Evolutionary conservation across 2,113 vertebrate genomes (phyloP).

Genomic region (Garra rufa): DNA sequence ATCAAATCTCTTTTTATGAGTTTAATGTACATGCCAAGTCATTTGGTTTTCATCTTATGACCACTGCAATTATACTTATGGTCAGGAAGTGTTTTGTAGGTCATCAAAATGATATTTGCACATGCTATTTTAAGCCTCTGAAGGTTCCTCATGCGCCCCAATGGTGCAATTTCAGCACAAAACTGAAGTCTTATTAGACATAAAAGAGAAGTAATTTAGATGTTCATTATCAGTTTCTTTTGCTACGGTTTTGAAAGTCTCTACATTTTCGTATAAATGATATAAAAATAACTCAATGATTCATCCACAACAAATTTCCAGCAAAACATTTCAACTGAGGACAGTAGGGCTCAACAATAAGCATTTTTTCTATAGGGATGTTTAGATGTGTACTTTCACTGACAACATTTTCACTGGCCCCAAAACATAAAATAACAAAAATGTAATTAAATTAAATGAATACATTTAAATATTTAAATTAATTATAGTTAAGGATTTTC

Average conservation of each 20-base stretch:
- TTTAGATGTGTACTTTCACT: no score
- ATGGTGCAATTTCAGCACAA: constrained; percentile 22
- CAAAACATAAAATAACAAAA: background rate
- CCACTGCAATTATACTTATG: constrained; percentile 28
- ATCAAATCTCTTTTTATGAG: constrained; percentile 21
- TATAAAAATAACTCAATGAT: constrained; percentile 18
- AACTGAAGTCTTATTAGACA: background rate
- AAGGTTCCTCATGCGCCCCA: constrained; percentile 6
- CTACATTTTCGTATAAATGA: background rate
- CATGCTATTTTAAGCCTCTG: constrained; percentile 1
- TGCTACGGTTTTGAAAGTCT: background rate
- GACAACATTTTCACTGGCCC: background rate
- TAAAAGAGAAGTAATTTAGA: constrained; percentile 12
- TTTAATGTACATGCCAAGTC: constrained; percentile 16
- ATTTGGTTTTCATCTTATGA: constrained; percentile 30
- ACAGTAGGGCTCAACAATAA: background rate
- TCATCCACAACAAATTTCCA: background rate
- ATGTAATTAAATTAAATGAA: no score
- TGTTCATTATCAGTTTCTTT: background rate
- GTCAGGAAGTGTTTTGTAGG: constrained; percentile 10
- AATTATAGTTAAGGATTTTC: no score
- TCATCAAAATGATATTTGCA: constrained; percentile 37
- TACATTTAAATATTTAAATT: no score
- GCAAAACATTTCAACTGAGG: background rate
- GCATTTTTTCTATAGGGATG: no score